These are phyloP conservation scores for Holcopasites calliopsidis DNA, from an alignment of 1,140 invertebrate genomes.

Conservation along the genomic window DNA sequence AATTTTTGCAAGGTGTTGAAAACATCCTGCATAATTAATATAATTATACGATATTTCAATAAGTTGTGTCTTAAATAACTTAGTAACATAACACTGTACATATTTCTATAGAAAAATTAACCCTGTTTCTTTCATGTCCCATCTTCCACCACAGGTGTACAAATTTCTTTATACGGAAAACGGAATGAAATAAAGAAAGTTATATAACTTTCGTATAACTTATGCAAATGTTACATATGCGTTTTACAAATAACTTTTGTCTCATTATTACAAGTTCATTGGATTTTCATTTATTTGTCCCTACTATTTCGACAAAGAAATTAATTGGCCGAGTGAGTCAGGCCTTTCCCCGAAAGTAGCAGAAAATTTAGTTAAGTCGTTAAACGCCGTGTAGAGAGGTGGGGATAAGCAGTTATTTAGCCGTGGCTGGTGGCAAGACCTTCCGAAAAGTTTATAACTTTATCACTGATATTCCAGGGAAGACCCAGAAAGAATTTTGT, in stretches of 20 bases:
- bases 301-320: not conserved
- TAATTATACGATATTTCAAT: too few relatives aligned
- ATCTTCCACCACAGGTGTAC: too few relatives aligned
- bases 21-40: too few relatives aligned
- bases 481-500: conserved; percentile 63
- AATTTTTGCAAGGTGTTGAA: too few relatives aligned
- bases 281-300: not conserved
- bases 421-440: conserved; percentile 26
- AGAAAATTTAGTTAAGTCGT: conserved; percentile 52
- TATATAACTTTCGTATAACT: not conserved
- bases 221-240: not conserved
- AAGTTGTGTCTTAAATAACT: too few relatives aligned
- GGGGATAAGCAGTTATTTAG: conserved; percentile 62
- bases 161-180: too few relatives aligned
- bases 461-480: conserved; percentile 63
- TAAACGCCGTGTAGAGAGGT: conserved; percentile 22
- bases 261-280: not conserved
- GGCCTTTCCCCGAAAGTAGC: conserved; percentile 14
- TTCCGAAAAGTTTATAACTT: conserved; percentile 67
- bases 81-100: too few relatives aligned
- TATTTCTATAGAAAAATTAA: too few relatives aligned
- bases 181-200: not conserved
- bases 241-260: not conserved
- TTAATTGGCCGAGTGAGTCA: conserved; percentile 30
- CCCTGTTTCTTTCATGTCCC: too few relatives aligned